These are phyloP conservation scores for Gadopsis marmoratus DNA, from an alignment of 2,797 vertebrate species.

Conservation along the genomic window DNA sequence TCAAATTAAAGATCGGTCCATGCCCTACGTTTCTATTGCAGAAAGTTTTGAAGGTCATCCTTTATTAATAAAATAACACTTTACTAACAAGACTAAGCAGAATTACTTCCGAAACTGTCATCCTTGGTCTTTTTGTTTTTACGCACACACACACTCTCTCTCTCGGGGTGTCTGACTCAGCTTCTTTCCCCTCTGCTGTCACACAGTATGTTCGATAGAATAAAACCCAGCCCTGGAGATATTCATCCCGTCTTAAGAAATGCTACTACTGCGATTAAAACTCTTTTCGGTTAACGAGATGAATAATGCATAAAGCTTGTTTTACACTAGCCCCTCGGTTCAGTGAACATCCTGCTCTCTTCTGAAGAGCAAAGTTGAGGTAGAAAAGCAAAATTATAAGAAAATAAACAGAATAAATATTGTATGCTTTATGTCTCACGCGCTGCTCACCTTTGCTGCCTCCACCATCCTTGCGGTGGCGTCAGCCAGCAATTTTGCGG, in stretches of 20 bases:
- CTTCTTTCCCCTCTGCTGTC: constrained; percentile 18
- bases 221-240: neutral
- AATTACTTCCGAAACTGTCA: constrained; percentile 4
- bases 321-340: neutral
- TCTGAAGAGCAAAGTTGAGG: neutral
- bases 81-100: constrained; percentile 1
- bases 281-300: neutral
- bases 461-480: constrained; percentile 99
- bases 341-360: neutral
- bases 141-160: neutral
- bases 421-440: neutral
- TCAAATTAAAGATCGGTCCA: neutral
- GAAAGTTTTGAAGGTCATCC: constrained; percentile 27
- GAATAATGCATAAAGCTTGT: neutral
- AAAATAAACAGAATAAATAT: constrained; percentile 2
- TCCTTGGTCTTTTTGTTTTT: neutral
- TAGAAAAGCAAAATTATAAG: neutral
- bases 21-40: neutral
- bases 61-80: constrained; percentile 10
- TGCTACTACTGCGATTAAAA: constrained; percentile 25
- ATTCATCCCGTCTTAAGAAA: constrained; percentile 32
- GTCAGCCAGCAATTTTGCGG: constrained; percentile 95
- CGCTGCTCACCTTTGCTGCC: constrained; percentile 92
- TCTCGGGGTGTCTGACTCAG: neutral
- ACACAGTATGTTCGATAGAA: neutral